Evolutionary conservation across 2,888 invertebrate species (phyloP), one percentile per base, ranked within the genome.

Genomic region (Hedya salicella): DNA sequence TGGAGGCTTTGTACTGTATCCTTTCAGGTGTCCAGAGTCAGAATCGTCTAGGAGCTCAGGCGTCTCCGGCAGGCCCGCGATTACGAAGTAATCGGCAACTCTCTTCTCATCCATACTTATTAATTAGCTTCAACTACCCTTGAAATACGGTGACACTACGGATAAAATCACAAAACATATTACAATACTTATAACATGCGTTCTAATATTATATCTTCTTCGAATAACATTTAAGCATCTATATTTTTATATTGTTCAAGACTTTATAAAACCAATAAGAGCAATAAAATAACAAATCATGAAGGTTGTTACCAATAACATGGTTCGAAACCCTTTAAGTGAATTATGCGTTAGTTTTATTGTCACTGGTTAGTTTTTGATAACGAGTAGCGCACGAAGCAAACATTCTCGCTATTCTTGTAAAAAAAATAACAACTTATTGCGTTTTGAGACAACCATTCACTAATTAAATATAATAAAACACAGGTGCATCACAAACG

Each of bases 1-100:
- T 1, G 99, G 99, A 72, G 98, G 96, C 78, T 96, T 95, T 74
- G 96, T 94, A 83, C 95, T 95, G 81, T 95, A 96, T 76, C 95
- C 95, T 83, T 96, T 97, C 52, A 98, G 94, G 80, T 96, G 96
- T 32, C 96, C 95, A 69, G 95, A 95, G 83, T 97, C 96, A 69
- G 96, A 96, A 76, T 95, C 95, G 81, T 96, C 96, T 59, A 97
- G 92, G 67, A 95, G 93, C 79, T 96, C 95, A 30, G 96, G 95
- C 79, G 95, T 94, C 70, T 96, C 96, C 14, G 98, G 97, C 84
- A 99, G 93, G 30, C 99, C 99, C 81, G 99, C 98, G 69, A 99
- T 97, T 73, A 99, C 98, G 93, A 99, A 99, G 91, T 99, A 99
- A 93, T 99, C 99, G 21, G 98, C 98, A 70, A 99, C 97, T 87